phyloP scores from a whole-genome alignment of 1,140 invertebrate genomes.

The Marisa cornuarietis region DNA sequence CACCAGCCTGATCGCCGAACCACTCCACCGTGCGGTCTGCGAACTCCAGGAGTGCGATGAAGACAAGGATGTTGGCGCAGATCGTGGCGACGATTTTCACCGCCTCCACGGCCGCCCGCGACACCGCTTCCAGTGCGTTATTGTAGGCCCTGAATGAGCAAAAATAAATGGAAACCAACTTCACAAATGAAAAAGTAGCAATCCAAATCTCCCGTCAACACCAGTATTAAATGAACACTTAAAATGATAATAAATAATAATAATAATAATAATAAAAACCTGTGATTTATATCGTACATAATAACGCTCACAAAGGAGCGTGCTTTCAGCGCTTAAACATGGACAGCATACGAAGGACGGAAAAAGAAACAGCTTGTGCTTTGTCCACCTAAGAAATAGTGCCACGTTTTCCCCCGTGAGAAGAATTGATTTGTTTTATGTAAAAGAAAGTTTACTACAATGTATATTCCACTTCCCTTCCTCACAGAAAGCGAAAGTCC shows the following conservation, averaged over 20 bases:
- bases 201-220: neutral
- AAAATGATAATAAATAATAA: too few species aligned
- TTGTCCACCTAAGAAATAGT: too few species aligned
- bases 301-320: too few species aligned
- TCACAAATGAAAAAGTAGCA: neutral
- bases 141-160: conserved; percentile 74
- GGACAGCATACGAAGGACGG: too few species aligned
- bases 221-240: neutral
- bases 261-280: too few species aligned
- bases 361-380: too few species aligned
- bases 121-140: conserved; percentile 85
- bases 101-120: conserved; percentile 82
- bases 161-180: neutral
- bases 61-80: conserved; percentile 89
- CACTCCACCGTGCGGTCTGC: conserved; percentile 71
- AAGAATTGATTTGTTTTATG: too few species aligned
- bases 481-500: neutral
- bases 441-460: neutral
- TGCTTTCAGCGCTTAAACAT: too few species aligned
- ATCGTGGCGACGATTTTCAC: conserved; percentile 84
- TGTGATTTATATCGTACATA: too few species aligned
- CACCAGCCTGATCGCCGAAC: conserved; percentile 5
- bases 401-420: too few species aligned
- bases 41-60: conserved; percentile 85
- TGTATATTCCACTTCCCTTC: neutral